phyloP scores from a whole-genome alignment of 2,797 vertebrate species.

The Sylvia borin region DNA sequence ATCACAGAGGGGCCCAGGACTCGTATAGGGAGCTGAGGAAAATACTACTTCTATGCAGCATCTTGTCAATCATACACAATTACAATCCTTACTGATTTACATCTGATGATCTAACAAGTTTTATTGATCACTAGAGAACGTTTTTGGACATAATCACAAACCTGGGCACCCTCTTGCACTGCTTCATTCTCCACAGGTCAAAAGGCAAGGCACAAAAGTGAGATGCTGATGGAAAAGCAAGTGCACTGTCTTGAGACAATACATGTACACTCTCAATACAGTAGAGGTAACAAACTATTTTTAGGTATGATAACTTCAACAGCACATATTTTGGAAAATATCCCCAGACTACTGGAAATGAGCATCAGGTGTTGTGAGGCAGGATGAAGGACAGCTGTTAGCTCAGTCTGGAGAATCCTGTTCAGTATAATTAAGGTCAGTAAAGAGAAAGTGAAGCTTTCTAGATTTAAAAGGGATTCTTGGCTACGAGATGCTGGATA shows the following conservation, averaged over 20 bases:
- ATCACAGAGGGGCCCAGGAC: accelerated
- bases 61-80: neutral
- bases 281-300: neutral
- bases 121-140: neutral
- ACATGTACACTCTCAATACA: neutral
- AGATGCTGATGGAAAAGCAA: neutral
- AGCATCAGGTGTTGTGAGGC: neutral
- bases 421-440: neutral
- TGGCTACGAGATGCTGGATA: neutral
- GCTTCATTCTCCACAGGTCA: neutral
- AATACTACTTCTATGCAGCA: neutral
- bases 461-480: neutral
- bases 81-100: neutral
- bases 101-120: neutral
- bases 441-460: constrained; percentile 11
- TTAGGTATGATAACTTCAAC: neutral
- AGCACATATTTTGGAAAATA: neutral
- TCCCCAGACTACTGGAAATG: neutral
- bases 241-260: neutral
- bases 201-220: neutral
- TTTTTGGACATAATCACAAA: neutral
- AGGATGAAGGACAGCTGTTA: neutral
- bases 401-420: neutral
- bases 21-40: neutral
- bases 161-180: neutral